Evolutionary conservation across 2,888 invertebrate genomes (phyloP), one percentile per base, ranked within the genome.

Genomic region (Microdon myrmicae): DNA sequence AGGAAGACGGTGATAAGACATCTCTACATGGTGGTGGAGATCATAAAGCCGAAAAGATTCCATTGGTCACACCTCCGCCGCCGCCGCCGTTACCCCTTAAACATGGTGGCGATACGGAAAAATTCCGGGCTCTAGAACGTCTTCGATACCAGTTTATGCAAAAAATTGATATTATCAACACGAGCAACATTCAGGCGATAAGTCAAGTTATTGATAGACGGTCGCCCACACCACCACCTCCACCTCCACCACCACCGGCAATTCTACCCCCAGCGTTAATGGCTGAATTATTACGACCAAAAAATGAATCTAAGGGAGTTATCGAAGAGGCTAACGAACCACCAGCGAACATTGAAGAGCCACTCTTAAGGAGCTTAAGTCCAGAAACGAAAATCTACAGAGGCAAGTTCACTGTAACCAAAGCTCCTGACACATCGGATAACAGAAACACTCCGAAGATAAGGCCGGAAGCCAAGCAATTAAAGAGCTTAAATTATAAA

Each of bases 1-100:
- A 92, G 75, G 90, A 90, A 44, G 90, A 89, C 68, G 71, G 70
- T 5, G 78, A 77, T 3, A 76, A 75, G 35, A 6, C 35, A 3
- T 72, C 75, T 2, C 71, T 73, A 3, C 69, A 74, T 17, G 60
- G 70, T 1, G 67, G 69, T n/a, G 45, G 14, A 4, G 39, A 44
- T 1, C 9, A 41, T 1, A 51, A 56, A 28, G 8, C 47, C 7
- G 54, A 45, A 6, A 43, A 60, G n/a, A 5, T 29, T 16, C 22
- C 44, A 1, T 26, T 58, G 20, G 61, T 59, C 7, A 56, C 68
- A 2, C 69, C 70, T 8, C 70, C 71, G 4, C 76, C 75, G 2
- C 76, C 75, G 2, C 70, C 75, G 0, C 77, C 77, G 2, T 72
- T 76, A 0, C 73, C 76, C 2, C 71, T 71, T 1, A 71, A 73